Evolutionary conservation across 2,113 vertebrate genomes (phyloP), one percentile per base, ranked within the genome.

Genomic region (Xiphophorus hellerii): DNA sequence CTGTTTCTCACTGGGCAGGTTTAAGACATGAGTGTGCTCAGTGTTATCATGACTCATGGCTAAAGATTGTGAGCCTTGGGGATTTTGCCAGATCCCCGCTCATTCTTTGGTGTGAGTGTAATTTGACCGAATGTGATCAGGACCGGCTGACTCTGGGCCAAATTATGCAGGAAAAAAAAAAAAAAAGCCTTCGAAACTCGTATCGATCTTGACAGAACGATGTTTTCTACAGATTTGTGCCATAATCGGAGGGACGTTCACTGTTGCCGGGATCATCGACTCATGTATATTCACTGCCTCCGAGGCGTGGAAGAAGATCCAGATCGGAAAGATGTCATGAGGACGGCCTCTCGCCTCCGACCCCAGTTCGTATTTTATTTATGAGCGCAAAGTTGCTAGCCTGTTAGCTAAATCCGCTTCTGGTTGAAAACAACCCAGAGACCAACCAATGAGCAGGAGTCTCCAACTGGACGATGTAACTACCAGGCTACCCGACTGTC

Each of bases 241-340:
- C 84, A 99, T 99, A 84, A 96, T 99, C 13, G 98, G 98, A 0
- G 98, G 98, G 86, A 98, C 98, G 0, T 99, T 99, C 90, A 99
- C 98, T 1, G 98, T 99, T 0, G 98, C 98, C 0, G 98, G 98
- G 77, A 99, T 99, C 87, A 96, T 99, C 0, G 98, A 99, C 93
- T 99, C 98, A 29, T 98, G 97, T 87, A 98, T 99, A 93, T 99
- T 99, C 87, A 99, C 98, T 1, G 98, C 98, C 54, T 99, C 98
- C 0, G 98, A 99, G 86, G 98, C 98, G 86, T 99, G 97, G 98
- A 99, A 98, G 95, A 99, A 99, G 94, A 97, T 99, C 90, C 98
- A 99, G 87, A 94, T 99, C 29, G 98, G 98, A 51, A 99, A 99
- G 92, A 97, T 99, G 94, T 95, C 95, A 71, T 95, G 94, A 95